A percentile compares a stretch with the other conserved stretches of the same genome.
phyloP scores from a whole-genome alignment of 1,140 invertebrate species.

The Anoplophora glabripennis region DNA sequence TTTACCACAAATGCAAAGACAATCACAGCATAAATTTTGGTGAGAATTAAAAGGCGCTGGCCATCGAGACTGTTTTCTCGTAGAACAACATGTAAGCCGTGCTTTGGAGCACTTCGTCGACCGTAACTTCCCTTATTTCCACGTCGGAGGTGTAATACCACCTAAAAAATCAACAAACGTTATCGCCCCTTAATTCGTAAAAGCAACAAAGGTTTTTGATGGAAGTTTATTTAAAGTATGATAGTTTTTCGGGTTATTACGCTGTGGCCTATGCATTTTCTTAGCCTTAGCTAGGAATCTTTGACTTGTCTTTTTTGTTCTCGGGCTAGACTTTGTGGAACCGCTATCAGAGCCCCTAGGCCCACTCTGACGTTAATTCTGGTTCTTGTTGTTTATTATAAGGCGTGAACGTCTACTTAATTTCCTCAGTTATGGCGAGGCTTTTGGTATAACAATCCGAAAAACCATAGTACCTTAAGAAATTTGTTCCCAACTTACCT shows the following conservation, averaged over 20 bases:
- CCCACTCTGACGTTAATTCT: no score
- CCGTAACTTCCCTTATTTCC: constrained; percentile 62
- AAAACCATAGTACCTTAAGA: not conserved
- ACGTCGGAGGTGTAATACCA: constrained; percentile 70
- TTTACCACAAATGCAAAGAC: not conserved
- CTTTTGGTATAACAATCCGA: no score
- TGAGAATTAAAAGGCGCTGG: constrained; percentile 30
- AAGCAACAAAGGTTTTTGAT: not conserved
- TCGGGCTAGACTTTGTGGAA: no score
- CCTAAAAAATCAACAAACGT: constrained; percentile 43
- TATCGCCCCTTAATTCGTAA: not conserved
- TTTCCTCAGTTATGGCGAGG: no score
- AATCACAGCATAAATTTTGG: constrained; percentile 3
- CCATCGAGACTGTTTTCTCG: constrained; percentile 52
- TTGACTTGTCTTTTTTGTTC: no score
- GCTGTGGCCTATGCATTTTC: no score
- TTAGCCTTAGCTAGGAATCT: no score
- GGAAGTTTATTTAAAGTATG: not conserved
- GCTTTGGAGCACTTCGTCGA: constrained; percentile 63
- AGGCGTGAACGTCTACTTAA: no score
- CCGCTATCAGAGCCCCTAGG: no score
- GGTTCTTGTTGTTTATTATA: no score
- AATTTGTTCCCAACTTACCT: constrained; percentile 33
- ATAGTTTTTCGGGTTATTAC: not conserved
- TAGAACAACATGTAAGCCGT: constrained; percentile 67